Evolutionary conservation across 1,140 invertebrate species (phyloP), one percentile per base, ranked within the genome.

Genomic region (Caenorhabditis briggsae): DNA sequence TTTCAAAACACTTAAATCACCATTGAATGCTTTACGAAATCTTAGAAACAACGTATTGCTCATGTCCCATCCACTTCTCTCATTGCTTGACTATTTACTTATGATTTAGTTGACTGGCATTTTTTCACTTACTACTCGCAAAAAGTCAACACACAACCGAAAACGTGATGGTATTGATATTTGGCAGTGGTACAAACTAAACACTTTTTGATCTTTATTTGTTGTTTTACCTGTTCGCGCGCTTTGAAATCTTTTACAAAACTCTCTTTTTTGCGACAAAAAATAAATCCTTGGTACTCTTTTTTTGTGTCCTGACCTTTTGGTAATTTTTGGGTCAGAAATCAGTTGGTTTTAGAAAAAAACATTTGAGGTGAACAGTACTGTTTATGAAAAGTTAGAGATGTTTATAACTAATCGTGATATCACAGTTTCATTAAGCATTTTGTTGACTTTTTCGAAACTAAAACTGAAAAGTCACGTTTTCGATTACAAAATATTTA

Each of bases 61-160:
- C 70, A 50, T 78, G 70, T 78, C 70, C 43, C 18, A 74, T 74
- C 33, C 33, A 33, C 33, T 33, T 3, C 33, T 23, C n/a, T n/a
- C 14, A 25, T 70, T 50, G 70, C 46, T 78, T 78, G 70, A 78
- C 70, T 78, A 53, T 78, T 78, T 78, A 78, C 70, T 78, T 50
- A 78, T 78, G 70, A 78, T 78, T 78, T 78, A 78, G 70, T 78
- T 78, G 46, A 78, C 70, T 78, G 70, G 70, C 70, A 78, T 78
- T 78, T 78, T 50, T 50, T 25, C 18, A 16, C 70, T 23, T 41
- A 78, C 70, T 43, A 78, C 64, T 46, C 41, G 33, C 59, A 46
- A 53, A 50, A 78, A 78, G 50, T 50, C 70, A 78, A 78, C 70
- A 48, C 59, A 61, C 25, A 33, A 5, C 64, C 64, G 70, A 53